Base-by-base conservation (phyloP, 2,888 invertebrate genomes). In the Celastrina argiolus region DNA sequence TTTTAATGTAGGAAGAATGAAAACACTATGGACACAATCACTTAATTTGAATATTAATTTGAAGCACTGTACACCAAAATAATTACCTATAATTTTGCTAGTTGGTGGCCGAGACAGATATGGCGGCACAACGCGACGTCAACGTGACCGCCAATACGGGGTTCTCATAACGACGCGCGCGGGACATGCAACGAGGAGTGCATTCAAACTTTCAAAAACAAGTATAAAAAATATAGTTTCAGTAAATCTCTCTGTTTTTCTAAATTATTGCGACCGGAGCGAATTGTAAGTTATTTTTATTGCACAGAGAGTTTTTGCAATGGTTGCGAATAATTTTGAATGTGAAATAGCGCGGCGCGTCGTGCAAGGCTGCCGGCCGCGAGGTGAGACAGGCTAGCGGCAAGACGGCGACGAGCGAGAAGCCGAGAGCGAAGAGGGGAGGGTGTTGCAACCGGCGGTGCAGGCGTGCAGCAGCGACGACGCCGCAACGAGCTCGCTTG, bases 81-180 rank as follows among this genome's bases (percentile, higher is more conserved):
- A 89, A 91, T 92, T 92, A 92, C 92, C 92, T 92, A 92, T 87
- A 92, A 92, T 92, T 92, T 92, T 91, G 90, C 89, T 92, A 91
- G 87, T 88, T 90, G 91, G 88, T 90, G 90, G 88, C 92, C 91
- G 91, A 91, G 92, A 92, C 92, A 93, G 93, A 93, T 93, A 93
- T 93, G 93, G 93, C 93, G 93, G 93, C 92, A 91, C 89, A 86
- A 91, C 92, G 89, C 92, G 92, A 93, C 93, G 93, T 93, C 93
- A 93, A 93, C 93, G 93, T 93, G 92, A 92, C 92, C 92, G 91
- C 92, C 92, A 88, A 90, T 93, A 92, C 94, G 94, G 94, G 94
- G 94, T 94, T 93, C 93, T 94, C 76, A 94, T 92, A 94, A 93
- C 93, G 94, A 94, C 94, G 95, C 95, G 94, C 94, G 94, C 93